phyloP scores from a whole-genome alignment of 2,888 invertebrate genomes.

The Cataglyphis rosenhaueri region DNA sequence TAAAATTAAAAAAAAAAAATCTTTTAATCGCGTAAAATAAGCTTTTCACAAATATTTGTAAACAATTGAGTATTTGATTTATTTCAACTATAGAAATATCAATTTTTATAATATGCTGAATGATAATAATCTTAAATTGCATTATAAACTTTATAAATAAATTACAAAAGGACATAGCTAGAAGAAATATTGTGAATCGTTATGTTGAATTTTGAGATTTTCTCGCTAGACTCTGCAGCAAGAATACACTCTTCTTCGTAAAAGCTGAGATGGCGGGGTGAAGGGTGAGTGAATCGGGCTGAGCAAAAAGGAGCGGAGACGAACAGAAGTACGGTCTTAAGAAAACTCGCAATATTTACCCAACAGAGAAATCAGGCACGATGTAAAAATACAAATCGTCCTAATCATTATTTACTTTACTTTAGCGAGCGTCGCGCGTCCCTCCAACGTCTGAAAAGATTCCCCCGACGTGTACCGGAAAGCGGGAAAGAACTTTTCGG shows the following conservation, averaged over 20 bases:
- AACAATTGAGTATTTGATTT: background rate
- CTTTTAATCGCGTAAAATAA: background rate
- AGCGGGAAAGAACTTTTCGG: constrained; percentile 70
- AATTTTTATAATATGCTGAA: background rate
- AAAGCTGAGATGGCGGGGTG: constrained; percentile 26
- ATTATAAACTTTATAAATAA: constrained; percentile 18
- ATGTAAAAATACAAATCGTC: constrained; percentile 84
- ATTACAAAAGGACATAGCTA: background rate
- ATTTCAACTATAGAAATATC: constrained; percentile 2
- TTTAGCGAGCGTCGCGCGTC: constrained; percentile 71
- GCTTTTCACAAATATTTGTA: background rate
- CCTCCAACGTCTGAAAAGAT: constrained; percentile 56
- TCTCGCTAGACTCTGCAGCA: constrained; percentile 30
- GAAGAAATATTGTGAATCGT: constrained; percentile 31
- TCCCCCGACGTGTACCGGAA: constrained; percentile 34
- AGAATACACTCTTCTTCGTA: constrained; percentile 32
- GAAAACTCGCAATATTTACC: constrained; percentile 84
- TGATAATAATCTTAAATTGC: constrained; percentile 36
- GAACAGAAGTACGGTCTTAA: constrained; percentile 76
- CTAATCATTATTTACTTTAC: constrained; percentile 84
- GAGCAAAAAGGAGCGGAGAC: constrained; percentile 31
- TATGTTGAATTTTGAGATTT: constrained; percentile 28
- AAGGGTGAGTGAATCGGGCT: constrained; percentile 62
- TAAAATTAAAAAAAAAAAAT: background rate
- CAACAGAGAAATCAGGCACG: constrained; percentile 83